Conservation (phyloP, 2,113 vertebrate species). For the Bettongia penicillata region DNA sequence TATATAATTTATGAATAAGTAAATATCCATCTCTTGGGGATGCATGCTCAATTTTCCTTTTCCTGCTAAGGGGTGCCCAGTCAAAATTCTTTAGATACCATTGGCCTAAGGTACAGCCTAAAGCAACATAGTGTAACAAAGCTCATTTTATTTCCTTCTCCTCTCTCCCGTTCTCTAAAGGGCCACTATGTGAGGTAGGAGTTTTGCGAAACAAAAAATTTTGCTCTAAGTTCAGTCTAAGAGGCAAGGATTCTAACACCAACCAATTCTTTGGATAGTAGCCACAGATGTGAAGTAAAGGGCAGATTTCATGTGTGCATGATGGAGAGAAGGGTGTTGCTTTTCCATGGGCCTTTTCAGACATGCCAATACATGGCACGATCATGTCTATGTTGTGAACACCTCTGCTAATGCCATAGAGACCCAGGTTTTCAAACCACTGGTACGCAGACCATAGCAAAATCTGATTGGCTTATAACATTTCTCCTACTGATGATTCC, state of each 20-base stretch:
- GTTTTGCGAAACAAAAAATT: not conserved
- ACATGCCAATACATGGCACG: not conserved
- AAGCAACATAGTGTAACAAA: too few relatives aligned
- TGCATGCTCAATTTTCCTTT: too few relatives aligned
- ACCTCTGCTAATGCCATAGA: not conserved
- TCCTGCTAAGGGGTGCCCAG: too few relatives aligned
- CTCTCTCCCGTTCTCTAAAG: not conserved
- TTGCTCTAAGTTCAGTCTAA: not conserved
- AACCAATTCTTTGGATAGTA: not conserved
- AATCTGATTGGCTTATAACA: not conserved
- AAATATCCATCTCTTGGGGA: too few relatives aligned
- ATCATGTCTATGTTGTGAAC: not conserved
- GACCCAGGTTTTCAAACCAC: not conserved
- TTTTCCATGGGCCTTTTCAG: constrained; percentile 3
- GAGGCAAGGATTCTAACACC: not conserved
- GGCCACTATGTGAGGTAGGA: not conserved
- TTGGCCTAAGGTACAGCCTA: too few relatives aligned
- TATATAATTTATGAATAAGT: too few relatives aligned
- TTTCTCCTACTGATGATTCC: constrained; percentile 6
- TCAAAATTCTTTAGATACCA: too few relatives aligned
- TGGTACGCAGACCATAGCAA: not conserved
- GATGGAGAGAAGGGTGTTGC: not conserved
- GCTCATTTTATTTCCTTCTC: too few relatives aligned
- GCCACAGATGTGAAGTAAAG: not conserved
- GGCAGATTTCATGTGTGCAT: not conserved